Base-by-base conservation (phyloP, 2,888 invertebrate species). In the Machimus atricapillus region DNA sequence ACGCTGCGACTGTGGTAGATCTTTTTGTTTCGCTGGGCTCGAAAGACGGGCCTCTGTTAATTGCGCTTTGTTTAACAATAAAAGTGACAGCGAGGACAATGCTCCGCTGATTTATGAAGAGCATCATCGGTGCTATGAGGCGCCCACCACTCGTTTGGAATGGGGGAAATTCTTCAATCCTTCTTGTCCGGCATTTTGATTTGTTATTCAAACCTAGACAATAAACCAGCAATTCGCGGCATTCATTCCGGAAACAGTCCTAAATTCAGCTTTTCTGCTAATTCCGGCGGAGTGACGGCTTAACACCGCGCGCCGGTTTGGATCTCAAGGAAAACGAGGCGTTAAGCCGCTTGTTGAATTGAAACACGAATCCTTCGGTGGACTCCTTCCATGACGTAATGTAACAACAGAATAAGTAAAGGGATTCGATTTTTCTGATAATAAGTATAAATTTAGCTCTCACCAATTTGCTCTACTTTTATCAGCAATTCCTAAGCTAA, bases 51-150 rank as follows among this genome's bases (percentile, higher is more conserved):
- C 56, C 82, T 82, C 58, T 37, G 82, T 82, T 82, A 82, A 82
- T 82, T 82, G 58, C 66, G 82, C 82, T 82, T 82, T 82, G 82
- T 82, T 82, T 82, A 58, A 82, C 82, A 82, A 82, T 82, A 82
- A 82, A 82, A 82, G 58, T 82, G 58, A 82, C 82, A 66, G 34
- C n/a, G 16, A 19, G 40, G 82, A 82, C 82, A 66, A 82, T 82
- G 37, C 40, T 16, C 31, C 12, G 37, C n/a, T 82, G 66, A 82
- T 82, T 82, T 82, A 82, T 66, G 66, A 66, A 82, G 19, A 82
- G 58, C 19, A 66, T 66, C 23, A 66, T 66, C 23, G 66, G 66
- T 27, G 8, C 23, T 12, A 3, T 1, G 4, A 27, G 3, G 66
- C 12, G 23, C 9, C 19, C 19, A 58, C 19, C 9, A 23, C 58